phyloP scores from a whole-genome alignment of 2,113 vertebrate species.

The Pleuronectes platessa region DNA sequence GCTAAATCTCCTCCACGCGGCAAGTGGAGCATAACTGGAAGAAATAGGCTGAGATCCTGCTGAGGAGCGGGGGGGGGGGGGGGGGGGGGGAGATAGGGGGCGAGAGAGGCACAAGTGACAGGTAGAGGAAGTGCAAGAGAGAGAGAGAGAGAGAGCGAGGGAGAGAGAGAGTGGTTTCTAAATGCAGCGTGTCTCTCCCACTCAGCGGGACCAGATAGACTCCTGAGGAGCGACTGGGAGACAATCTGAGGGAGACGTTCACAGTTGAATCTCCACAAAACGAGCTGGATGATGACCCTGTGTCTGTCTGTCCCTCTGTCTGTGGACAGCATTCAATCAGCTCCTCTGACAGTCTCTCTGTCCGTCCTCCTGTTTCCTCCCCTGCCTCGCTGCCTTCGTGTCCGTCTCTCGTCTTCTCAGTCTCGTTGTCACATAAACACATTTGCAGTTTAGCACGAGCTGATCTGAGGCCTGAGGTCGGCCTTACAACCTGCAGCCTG shows the following conservation, averaged over 20 bases:
- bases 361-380: too few species aligned
- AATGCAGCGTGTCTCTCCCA: constrained; percentile 63
- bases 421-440: too few species aligned
- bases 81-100: constrained; percentile 6
- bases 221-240: constrained; percentile 7
- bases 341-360: not conserved
- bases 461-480: too few species aligned
- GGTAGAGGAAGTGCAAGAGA: not conserved
- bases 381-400: not conserved
- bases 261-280: constrained; percentile 11
- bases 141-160: not conserved
- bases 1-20: constrained; percentile 52
- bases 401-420: not conserved
- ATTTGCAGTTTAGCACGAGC: too few species aligned
- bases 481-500: too few species aligned
- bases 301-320: not conserved
- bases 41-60: constrained; percentile 70
- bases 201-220: constrained; percentile 43
- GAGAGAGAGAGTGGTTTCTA: constrained; percentile 29
- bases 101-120: constrained; percentile 25
- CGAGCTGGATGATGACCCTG: not conserved
- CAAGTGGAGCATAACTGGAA: constrained; percentile 60
- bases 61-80: constrained; percentile 15
- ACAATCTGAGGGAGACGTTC: constrained; percentile 33
- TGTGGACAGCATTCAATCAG: not conserved